Conservation (phyloP, 2,888 invertebrate genomes). For the Autographa gamma region DNA sequence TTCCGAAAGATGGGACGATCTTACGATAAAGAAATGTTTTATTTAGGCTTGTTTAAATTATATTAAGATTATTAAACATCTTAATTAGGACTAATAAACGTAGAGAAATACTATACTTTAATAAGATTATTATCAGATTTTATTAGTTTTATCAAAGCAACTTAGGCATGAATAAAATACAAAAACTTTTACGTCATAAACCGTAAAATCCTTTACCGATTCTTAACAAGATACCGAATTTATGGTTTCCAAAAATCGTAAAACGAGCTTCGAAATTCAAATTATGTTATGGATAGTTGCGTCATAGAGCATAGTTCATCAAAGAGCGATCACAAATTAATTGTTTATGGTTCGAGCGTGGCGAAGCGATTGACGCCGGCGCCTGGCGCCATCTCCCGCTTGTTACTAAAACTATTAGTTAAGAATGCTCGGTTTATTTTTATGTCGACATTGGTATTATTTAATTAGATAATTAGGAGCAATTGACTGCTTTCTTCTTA, state of each 20-base stretch:
- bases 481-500: conserved; percentile 5
- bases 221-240: conserved; percentile 44
- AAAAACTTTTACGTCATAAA: conserved; percentile 8
- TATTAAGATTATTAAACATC: background rate
- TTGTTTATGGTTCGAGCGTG: conserved; percentile 75
- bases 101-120: background rate
- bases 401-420: conserved; percentile 63
- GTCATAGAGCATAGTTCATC: conserved; percentile 60
- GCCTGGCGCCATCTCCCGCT: conserved; percentile 77
- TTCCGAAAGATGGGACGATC: conserved; percentile 9
- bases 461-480: conserved; percentile 34
- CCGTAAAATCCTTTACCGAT: conserved; percentile 26
- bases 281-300: conserved; percentile 34
- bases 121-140: background rate
- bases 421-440: conserved; percentile 53
- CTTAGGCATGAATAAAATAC: background rate
- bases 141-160: background rate
- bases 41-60: background rate
- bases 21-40: background rate
- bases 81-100: background rate
- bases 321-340: conserved; percentile 66
- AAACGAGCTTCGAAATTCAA: conserved; percentile 26
- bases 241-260: conserved; percentile 37
- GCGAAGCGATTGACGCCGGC: conserved; percentile 69
- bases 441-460: conserved; percentile 51